Evolutionary conservation across 2,797 vertebrate species (phyloP).

Genomic region (Pangasius macronema): DNA sequence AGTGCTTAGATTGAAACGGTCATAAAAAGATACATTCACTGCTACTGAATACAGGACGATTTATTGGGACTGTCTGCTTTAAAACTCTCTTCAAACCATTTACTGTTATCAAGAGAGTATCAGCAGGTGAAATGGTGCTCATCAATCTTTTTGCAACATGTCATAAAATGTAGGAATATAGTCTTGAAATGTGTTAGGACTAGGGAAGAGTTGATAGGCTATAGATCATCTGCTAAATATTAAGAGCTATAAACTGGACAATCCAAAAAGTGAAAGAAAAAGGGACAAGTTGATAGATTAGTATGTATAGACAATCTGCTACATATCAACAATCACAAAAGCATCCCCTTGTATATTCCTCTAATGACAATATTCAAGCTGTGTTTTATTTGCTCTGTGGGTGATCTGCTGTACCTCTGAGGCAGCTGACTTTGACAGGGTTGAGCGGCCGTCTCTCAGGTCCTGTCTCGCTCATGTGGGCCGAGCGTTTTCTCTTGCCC

Average conservation of each 20-base stretch:
- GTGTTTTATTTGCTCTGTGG: not conserved
- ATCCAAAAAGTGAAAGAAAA: not conserved
- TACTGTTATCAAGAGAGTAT: not conserved
- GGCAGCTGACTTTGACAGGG: slow-evolving; percentile 99
- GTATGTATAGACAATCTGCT: not conserved
- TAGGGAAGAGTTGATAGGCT: not conserved
- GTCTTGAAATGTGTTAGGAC: not conserved
- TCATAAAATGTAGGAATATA: not conserved
- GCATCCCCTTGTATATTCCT: not conserved
- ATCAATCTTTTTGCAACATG: not conserved
- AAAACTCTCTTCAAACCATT: not conserved
- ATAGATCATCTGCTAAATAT: not conserved
- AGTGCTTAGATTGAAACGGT: not conserved
- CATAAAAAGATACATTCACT: not conserved
- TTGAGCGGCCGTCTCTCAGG: slow-evolving; percentile 97
- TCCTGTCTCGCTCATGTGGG: slow-evolving; percentile 94
- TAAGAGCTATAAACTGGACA: not conserved
- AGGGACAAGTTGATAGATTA: not conserved
- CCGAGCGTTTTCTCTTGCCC: slow-evolving; percentile 98
- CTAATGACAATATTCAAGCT: not conserved
- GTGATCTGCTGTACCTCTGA: slow-evolving; percentile 85
- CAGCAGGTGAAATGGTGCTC: not conserved
- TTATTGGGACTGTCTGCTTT: not conserved
- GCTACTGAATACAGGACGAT: not conserved
- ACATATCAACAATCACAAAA: not conserved